phyloP scores from a whole-genome alignment of 2,888 invertebrate species.

The Xanthorhoe designata region DNA sequence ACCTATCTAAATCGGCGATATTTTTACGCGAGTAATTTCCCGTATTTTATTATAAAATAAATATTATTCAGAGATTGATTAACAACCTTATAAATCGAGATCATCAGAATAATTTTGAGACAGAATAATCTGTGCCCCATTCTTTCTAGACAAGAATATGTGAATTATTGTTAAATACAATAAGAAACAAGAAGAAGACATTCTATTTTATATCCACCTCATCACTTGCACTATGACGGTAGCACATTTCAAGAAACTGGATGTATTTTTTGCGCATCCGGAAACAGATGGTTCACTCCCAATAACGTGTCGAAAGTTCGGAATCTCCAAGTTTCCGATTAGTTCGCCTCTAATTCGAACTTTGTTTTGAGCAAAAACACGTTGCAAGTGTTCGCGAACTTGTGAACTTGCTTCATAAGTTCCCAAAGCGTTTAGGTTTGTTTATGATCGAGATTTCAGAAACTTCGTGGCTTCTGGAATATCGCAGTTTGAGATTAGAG shows the following conservation, averaged over 20 bases:
- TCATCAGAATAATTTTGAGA: too few relatives aligned
- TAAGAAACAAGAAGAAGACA: too few relatives aligned
- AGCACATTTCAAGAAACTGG: not conserved
- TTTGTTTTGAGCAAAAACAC: constrained; percentile 53
- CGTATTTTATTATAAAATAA: too few relatives aligned
- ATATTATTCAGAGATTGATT: too few relatives aligned
- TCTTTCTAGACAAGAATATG: too few relatives aligned
- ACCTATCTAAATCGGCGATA: too few relatives aligned
- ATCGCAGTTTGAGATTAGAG: not conserved
- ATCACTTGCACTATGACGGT: not conserved
- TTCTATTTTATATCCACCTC: not conserved
- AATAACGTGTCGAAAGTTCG: constrained; percentile 48
- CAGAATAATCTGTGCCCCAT: too few relatives aligned
- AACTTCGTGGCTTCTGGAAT: constrained; percentile 10
- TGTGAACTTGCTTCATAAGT: constrained; percentile 38
- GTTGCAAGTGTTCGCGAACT: constrained; percentile 45
- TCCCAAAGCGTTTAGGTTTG: constrained; percentile 28
- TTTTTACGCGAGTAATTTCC: too few relatives aligned
- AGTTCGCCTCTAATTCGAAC: constrained; percentile 51
- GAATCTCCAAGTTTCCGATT: constrained; percentile 53
- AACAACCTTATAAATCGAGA: too few relatives aligned
- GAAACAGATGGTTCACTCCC: constrained; percentile 40
- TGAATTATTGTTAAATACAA: too few relatives aligned
- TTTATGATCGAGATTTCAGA: constrained; percentile 22
- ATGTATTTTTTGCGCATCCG: constrained; percentile 31